Evolutionary conservation across 1,140 invertebrate genomes (phyloP).

Genomic region (Drosophila ananassae): DNA sequence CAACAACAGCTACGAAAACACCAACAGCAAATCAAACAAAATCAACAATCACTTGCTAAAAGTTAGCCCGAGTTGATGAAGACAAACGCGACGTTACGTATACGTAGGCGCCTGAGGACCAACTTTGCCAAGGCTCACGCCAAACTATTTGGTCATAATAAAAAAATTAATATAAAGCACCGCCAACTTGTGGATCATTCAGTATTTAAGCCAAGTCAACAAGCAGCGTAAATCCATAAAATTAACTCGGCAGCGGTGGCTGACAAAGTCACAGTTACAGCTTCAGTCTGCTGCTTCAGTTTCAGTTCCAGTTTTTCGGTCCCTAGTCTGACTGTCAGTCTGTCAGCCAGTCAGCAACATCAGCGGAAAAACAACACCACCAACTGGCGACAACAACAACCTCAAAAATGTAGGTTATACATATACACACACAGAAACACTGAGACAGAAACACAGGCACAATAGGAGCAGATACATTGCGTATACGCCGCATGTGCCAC

Average conservation of each 20-base stretch:
- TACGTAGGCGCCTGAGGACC: not conserved
- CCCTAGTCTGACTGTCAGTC: conserved; percentile 24
- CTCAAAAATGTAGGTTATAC: conserved; percentile 58
- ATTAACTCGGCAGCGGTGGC: conserved; percentile 35
- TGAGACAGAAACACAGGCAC: conserved; percentile 14
- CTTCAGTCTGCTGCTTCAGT: conserved; percentile 6
- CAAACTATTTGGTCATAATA: conserved; percentile 63
- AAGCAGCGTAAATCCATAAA: conserved; percentile 58
- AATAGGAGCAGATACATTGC: conserved; percentile 44
- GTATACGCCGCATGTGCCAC: conserved; percentile 60
- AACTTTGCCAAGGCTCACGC: conserved; percentile 13
- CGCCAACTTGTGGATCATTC: conserved; percentile 54
- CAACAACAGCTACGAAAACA: conserved; percentile 43
- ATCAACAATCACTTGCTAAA: conserved; percentile 68
- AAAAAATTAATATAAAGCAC: conserved; percentile 59
- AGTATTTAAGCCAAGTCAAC: conserved; percentile 63
- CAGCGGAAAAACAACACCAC: conserved; percentile 24
- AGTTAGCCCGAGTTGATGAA: conserved; percentile 61
- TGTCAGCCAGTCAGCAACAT: conserved; percentile 38
- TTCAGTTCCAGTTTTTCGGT: conserved; percentile 21
- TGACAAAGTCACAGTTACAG: conserved; percentile 29
- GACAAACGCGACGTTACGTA: conserved; percentile 33
- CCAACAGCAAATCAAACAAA: conserved; percentile 70
- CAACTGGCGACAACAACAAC: conserved; percentile 21
- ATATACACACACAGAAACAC: conserved; percentile 27